Conservation (phyloP, 1,140 invertebrate species). For the Eupeodes corollae region DNA sequence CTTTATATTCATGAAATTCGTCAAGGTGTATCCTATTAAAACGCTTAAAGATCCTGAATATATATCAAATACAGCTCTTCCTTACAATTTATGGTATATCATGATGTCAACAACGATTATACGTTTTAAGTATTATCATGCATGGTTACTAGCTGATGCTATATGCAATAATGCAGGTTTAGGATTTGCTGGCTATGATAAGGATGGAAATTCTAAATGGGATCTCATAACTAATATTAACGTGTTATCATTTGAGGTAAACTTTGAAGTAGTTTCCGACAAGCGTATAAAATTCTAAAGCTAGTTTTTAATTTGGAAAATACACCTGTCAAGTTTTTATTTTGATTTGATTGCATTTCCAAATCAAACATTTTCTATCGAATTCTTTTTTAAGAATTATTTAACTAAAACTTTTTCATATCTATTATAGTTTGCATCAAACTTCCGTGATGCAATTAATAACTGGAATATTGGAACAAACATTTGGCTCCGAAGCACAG, state of each 20-base stretch:
- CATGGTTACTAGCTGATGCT: conserved; percentile 87
- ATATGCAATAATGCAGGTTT: conserved; percentile 90
- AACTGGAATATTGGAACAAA: conserved; percentile 90
- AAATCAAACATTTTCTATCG: no score
- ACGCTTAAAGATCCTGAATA: conserved; percentile 59
- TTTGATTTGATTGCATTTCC: no score
- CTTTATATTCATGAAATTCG: conserved; percentile 49
- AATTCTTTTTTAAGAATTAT: background rate
- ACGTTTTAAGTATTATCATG: conserved; percentile 92
- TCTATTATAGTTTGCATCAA: conserved; percentile 56
- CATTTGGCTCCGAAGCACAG: conserved; percentile 73
- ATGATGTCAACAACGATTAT: conserved; percentile 63
- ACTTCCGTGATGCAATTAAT: conserved; percentile 67
- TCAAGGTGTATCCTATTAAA: conserved; percentile 51
- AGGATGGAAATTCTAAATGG: conserved; percentile 63
- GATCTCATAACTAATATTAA: conserved; percentile 86
- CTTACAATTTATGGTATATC: conserved; percentile 54
- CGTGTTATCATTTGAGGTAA: conserved; percentile 80
- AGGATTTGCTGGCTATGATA: conserved; percentile 75
- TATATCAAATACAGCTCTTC: conserved; percentile 45
- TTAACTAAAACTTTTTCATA: background rate
- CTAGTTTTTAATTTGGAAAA: no score
- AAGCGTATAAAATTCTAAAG: no score
- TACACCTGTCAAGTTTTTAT: no score
- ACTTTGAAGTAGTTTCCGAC: conserved; percentile 5